Conservation (phyloP, 2,113 vertebrate genomes). For the Tinamus guttatus region DNA sequence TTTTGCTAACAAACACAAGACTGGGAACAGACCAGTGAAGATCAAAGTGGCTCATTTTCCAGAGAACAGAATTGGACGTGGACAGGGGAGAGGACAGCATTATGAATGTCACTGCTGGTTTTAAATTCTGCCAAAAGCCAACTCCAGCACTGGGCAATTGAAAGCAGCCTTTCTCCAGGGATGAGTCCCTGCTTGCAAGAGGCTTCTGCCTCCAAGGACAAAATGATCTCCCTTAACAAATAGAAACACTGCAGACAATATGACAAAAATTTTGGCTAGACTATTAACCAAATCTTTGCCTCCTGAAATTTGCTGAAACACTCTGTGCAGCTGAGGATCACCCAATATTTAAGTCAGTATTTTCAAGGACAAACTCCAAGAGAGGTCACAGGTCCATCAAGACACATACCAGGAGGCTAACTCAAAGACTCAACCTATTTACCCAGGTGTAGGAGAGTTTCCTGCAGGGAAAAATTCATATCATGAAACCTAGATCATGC, state of each 20-base stretch:
- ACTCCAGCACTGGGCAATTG: neutral
- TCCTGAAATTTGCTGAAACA: neutral
- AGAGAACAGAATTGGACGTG: neutral
- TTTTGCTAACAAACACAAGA: neutral
- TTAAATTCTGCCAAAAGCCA: neutral
- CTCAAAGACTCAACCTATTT: neutral
- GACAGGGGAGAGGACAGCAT: constrained; percentile 36
- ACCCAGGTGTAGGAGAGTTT: neutral
- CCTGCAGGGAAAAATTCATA: neutral
- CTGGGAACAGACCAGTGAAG: neutral
- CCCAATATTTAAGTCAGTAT: neutral
- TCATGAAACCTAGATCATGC: neutral
- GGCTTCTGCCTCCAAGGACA: neutral
- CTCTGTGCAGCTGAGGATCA: neutral
- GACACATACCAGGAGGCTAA: neutral
- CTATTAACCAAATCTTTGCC: neutral
- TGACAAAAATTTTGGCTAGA: neutral
- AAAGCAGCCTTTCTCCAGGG: neutral
- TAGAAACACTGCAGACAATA: neutral
- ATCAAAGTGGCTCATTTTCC: constrained; percentile 61
- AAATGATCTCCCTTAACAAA: neutral
- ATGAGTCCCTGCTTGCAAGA: neutral
- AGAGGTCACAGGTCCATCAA: neutral
- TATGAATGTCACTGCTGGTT: neutral
- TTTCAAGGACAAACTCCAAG: neutral